Evolutionary conservation across 1,140 invertebrate genomes (phyloP), one percentile per base, ranked within the genome.

Genomic region (Drosophila tristis): DNA sequence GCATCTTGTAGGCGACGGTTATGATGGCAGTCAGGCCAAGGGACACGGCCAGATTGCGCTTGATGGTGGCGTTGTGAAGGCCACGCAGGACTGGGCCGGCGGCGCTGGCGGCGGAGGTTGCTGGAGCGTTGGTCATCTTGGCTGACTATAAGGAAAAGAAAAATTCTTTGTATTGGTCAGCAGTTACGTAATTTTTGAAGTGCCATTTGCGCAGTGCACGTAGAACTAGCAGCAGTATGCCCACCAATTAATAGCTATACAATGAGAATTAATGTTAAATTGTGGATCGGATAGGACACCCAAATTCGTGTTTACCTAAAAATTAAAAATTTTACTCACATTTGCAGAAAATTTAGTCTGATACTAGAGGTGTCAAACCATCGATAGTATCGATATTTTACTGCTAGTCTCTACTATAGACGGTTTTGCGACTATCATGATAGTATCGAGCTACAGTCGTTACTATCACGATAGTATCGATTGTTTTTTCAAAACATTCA

Each of bases 1-100:
- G 23, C 8, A 92, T 8, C 60, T 91, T 84, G 44, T 72, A 91
- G 42, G 82, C 86, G 6, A 90, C 74, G 20, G 90, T 91, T 3
- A 91, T 31, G 20, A 80, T 47, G 20, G 85, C 73, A 16, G 90
- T 90, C 54, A 92, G 51, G 5, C 85, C 91, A 16, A 91, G 79
- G 2, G 91, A 73, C 53, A 90, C 74, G 5, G 73, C 81, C 63
- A 92, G 53, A 49, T 94, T 93, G 31, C 84, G 91, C 51, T 92
- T 90, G 26, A 92, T 71, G 42, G 92, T 92, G 13, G 80, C 82
- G 50, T 92, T 91, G 73, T 92, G 91, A 15, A 92, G 77, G 47
- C 91, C 91, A 63, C 91, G 87, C 39, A 92, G 71, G 8, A 92
- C 81, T 11, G 91, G 91, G 35, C 89, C 91, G 55, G 87, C 68